These are phyloP conservation scores for Palythoa caribaeorum DNA, from an alignment of 92 coral and sea anemone species.

Conservation along the genomic window DNA sequence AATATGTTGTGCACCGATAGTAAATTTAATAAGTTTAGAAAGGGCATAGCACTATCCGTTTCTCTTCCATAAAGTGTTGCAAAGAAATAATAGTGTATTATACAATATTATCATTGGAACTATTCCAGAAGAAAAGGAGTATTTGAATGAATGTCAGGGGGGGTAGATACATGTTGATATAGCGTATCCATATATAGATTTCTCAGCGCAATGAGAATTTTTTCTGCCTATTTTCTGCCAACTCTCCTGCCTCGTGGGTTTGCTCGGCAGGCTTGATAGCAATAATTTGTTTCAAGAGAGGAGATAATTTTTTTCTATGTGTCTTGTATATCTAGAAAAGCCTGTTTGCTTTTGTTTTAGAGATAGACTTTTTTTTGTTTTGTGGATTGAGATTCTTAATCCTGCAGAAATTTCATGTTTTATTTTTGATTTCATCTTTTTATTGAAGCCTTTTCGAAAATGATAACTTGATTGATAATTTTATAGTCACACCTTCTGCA, in stretches of 20 bases:
- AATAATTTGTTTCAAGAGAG: not conserved
- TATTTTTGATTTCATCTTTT: too few species aligned
- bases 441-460: not conserved
- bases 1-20: too few species aligned
- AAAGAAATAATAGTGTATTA: not conserved
- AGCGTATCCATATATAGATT: not conserved
- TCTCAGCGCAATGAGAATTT: not conserved
- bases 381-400: not conserved
- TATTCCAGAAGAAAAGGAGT: not conserved
- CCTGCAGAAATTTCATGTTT: too few species aligned
- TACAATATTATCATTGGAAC: conserved; percentile 2
- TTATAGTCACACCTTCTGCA: not conserved
- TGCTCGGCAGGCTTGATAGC: not conserved
- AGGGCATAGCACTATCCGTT: too few species aligned
- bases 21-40: too few species aligned
- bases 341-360: not conserved
- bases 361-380: not conserved
- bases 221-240: not conserved
- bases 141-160: not conserved
- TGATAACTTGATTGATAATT: not conserved
- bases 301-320: not conserved
- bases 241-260: not conserved
- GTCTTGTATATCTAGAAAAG: not conserved
- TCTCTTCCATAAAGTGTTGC: too few species aligned
- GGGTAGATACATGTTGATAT: not conserved